phyloP scores from a whole-genome alignment of 2,113 vertebrate species.

The Petaurus breviceps region DNA sequence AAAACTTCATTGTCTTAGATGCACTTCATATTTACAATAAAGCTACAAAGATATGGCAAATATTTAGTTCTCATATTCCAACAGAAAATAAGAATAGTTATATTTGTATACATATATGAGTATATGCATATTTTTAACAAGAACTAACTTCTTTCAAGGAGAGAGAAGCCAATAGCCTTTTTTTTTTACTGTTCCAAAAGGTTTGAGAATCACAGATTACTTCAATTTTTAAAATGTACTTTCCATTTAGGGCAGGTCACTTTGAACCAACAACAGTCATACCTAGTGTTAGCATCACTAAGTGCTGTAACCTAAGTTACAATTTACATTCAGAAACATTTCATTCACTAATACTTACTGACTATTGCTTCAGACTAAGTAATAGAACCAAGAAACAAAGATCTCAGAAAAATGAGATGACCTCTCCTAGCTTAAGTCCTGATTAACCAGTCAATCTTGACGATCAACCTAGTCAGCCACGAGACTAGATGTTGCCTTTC shows the following conservation, averaged over 20 bases:
- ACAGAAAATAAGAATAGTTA: neutral
- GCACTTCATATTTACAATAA: neutral
- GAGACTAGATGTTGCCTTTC: neutral
- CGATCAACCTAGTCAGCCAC: neutral
- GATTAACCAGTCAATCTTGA: neutral
- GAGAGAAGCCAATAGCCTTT: neutral
- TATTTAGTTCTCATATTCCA: neutral
- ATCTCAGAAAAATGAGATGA: conserved; percentile 12
- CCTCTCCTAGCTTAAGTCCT: neutral
- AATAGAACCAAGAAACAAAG: conserved; percentile 12
- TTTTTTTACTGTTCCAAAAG: neutral
- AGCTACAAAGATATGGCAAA: neutral
- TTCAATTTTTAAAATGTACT: conserved; percentile 18
- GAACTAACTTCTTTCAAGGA: neutral
- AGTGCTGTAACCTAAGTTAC: neutral
- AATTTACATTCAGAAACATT: neutral
- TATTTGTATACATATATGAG: neutral
- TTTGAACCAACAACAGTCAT: neutral
- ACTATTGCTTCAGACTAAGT: conserved; percentile 40
- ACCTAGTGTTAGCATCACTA: neutral
- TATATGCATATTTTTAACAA: neutral
- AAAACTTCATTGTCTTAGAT: neutral
- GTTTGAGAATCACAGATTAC: neutral
- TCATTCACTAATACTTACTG: conserved; percentile 11
- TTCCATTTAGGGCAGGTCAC: neutral